Evolutionary conservation across 92 coral and sea anemone species (phyloP).

Genomic region (Diadumene lineata): DNA sequence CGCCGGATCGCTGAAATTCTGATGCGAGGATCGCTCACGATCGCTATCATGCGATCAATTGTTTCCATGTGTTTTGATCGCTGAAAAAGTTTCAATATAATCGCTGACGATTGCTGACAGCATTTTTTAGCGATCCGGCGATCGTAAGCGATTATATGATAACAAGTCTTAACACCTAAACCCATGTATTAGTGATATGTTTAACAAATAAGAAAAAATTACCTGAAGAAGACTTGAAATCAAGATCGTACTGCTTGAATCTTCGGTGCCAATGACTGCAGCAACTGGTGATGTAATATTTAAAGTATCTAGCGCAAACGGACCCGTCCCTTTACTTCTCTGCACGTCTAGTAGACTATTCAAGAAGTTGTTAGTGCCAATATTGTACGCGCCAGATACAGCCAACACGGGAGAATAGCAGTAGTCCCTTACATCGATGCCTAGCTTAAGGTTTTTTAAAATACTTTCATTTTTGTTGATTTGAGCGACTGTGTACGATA

Average conservation of each 20-base stretch:
- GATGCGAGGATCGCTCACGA: too few species aligned
- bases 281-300: conserved; percentile 43
- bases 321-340: too few species aligned
- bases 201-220: too few species aligned
- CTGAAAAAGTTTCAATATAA: too few species aligned
- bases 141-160: too few species aligned
- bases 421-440: conserved; percentile 70
- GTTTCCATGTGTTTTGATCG: too few species aligned
- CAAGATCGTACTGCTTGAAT: conserved; percentile 58
- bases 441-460: conserved; percentile 56
- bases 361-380: conserved; percentile 53
- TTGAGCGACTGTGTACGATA: conserved; percentile 54
- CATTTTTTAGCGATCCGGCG: too few species aligned
- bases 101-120: too few species aligned
- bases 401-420: conserved; percentile 67
- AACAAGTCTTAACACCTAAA: too few species aligned
- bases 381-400: conserved; percentile 52
- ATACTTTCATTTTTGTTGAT: conserved; percentile 55
- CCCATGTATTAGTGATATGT: too few species aligned
- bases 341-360: conserved; percentile 26
- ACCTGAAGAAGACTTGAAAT: conserved; percentile 68
- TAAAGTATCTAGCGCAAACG: background rate
- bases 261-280: conserved; percentile 68
- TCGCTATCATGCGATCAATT: too few species aligned
- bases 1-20: too few species aligned